phyloP scores from a whole-genome alignment of 2,113 vertebrate species.

The Psilopsiagon aymara region DNA sequence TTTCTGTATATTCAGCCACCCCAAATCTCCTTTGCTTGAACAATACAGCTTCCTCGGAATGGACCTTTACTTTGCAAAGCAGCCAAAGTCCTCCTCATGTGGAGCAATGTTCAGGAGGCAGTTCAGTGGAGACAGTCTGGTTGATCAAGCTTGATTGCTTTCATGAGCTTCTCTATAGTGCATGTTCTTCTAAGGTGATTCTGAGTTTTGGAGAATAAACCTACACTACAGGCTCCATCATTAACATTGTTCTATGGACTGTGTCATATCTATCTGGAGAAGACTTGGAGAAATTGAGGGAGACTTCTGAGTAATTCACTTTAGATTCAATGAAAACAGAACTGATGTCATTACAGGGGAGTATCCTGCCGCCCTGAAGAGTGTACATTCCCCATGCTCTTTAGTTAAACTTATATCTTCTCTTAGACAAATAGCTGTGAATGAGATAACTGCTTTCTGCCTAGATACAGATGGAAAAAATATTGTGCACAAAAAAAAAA shows the following conservation, averaged over 20 bases:
- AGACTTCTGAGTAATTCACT: background rate
- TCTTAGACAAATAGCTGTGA: slow-evolving; percentile 8
- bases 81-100: background rate
- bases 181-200: background rate
- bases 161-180: background rate
- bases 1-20: background rate
- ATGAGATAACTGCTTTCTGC: background rate
- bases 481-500: background rate
- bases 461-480: background rate
- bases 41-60: background rate
- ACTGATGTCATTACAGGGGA: background rate
- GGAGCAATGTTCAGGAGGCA: background rate
- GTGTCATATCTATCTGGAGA: background rate
- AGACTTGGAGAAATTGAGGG: background rate
- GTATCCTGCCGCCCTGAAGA: background rate
- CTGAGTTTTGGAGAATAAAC: background rate
- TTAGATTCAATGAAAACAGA: background rate
- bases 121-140: background rate
- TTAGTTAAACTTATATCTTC: background rate
- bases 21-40: background rate
- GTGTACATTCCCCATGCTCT: background rate
- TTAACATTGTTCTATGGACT: background rate
- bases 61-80: background rate
- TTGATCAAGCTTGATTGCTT: background rate
- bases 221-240: background rate